Conservation (phyloP, 2,797 vertebrate genomes). For the Danio tinwini region DNA sequence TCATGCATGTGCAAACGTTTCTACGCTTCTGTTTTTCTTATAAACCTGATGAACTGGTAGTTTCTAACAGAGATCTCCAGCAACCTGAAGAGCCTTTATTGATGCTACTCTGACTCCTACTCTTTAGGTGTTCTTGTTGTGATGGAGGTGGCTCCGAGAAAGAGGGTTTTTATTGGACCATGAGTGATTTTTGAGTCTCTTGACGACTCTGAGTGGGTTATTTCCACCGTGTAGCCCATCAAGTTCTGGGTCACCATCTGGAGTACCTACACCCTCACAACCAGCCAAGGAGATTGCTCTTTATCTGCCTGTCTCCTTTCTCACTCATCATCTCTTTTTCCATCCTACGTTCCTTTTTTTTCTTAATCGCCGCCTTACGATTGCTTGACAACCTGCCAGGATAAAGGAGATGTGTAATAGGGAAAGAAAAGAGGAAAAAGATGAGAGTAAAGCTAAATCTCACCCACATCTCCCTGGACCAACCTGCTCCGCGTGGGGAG, state of each 20-base stretch:
- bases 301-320: constrained; percentile 53
- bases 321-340: constrained; percentile 26
- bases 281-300: constrained; percentile 55
- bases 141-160: constrained; percentile 24
- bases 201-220: constrained; percentile 48
- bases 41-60: background rate
- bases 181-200: constrained; percentile 50
- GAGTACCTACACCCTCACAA: constrained; percentile 47
- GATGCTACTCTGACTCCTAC: background rate
- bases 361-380: constrained; percentile 37
- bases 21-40: background rate
- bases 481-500: constrained; percentile 57
- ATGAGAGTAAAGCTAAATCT: constrained; percentile 58
- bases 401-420: constrained; percentile 65
- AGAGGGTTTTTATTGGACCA: constrained; percentile 28
- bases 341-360: constrained; percentile 32
- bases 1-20: background rate
- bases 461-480: constrained; percentile 49
- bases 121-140: constrained; percentile 28
- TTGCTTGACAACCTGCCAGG: constrained; percentile 61
- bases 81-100: background rate
- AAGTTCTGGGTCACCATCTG: constrained; percentile 58
- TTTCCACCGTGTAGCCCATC: constrained; percentile 50
- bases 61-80: background rate
- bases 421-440: constrained; percentile 60